phyloP scores from a whole-genome alignment of 2,113 vertebrate genomes.

The Pao palembangensis region DNA sequence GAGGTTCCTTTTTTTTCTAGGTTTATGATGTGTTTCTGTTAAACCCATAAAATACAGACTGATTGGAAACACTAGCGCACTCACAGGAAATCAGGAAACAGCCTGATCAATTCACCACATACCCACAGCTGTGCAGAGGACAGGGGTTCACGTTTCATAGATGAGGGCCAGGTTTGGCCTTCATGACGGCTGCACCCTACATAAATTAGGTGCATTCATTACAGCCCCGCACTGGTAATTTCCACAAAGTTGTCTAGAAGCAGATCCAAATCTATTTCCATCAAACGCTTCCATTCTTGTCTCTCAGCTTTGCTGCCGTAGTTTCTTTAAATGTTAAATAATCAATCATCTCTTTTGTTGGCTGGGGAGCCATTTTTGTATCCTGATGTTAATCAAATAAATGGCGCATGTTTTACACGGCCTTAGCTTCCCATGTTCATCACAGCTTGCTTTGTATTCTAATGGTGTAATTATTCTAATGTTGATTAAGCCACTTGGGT shows the following conservation, averaged over 20 bases:
- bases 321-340: slow-evolving; percentile 17
- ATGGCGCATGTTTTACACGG: slow-evolving; percentile 64
- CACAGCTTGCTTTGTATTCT: slow-evolving; percentile 58
- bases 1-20: neutral
- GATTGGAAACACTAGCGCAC: too few relatives aligned
- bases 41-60: too few relatives aligned
- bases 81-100: too few relatives aligned
- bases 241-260: too few relatives aligned
- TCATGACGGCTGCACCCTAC: too few relatives aligned
- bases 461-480: slow-evolving; percentile 70
- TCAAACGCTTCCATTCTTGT: slow-evolving; percentile 1
- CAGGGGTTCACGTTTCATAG: too few relatives aligned
- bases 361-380: slow-evolving; percentile 50
- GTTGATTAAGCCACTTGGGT: slow-evolving; percentile 70
- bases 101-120: too few relatives aligned
- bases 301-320: slow-evolving; percentile 10
- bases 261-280: neutral
- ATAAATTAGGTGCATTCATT: too few relatives aligned
- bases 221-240: too few relatives aligned
- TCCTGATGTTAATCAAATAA: slow-evolving; percentile 61
- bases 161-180: too few relatives aligned
- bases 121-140: too few relatives aligned
- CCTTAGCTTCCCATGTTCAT: slow-evolving; percentile 57
- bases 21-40: neutral
- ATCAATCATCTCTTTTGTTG: slow-evolving; percentile 56